Evolutionary conservation across 1,140 invertebrate species (phyloP), one percentile per base, ranked within the genome.

Genomic region (Drosophila elegans): DNA sequence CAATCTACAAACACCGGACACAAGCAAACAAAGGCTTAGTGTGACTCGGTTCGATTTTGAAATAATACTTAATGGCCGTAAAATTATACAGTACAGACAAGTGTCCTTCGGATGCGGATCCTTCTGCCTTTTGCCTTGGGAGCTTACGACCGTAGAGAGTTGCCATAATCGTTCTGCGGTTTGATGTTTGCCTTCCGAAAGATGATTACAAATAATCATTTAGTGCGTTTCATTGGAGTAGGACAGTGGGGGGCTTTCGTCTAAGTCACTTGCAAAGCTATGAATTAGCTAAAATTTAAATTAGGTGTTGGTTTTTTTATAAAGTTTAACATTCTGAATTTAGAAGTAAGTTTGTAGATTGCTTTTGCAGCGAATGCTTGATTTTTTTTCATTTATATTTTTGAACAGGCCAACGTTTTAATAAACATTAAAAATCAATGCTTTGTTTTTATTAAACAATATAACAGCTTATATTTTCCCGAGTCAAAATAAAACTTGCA

Each of bases 21-120:
- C 76, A 64, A 67, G 57, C 68, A 78, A 81, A 85, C 78, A 75
- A 68, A 74, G 68, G 76, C 80, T 84, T 80, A 51, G 57, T 51
- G 51, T 42, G 55, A 36, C 46, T 44, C 21, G 34, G 29, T 76
- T 80, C 68, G 85, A 89, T 84, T 90, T 84, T 78, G 54, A 89
- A 90, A 89, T 89, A 90, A 89, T 85, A 89, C 76, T 80, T 90
- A 89, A 89, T 89, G 85, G 68, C 84, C 85, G 85, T 89, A 84
- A 89, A 89, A 90, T 89, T 80, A 89, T 89, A 80, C 82, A 63
- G 74, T 78, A 83, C 63, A 52, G 62, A 52, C 78, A 83, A 89
- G 72, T 88, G 67, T 61, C 66, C 52, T 48, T 76, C 12, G 46
- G 60, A 55, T 74, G 63, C 32, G 13, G 38, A 44, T 74, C 49